Conservation (phyloP, 2,113 vertebrate species). For the Pteropus alecto region DNA sequence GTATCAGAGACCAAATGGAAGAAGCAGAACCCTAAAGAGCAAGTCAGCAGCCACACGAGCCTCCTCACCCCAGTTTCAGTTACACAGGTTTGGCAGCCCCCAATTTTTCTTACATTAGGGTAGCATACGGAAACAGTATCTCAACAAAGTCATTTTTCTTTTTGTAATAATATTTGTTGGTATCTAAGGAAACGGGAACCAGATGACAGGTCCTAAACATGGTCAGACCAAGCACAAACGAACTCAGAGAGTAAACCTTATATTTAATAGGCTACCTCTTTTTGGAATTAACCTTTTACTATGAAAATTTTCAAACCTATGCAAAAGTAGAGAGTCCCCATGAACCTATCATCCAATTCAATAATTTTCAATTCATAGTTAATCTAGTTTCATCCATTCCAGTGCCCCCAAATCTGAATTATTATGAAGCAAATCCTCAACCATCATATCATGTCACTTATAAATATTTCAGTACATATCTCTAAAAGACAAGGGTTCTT, state of each 20-base stretch:
- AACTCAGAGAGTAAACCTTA: not conserved
- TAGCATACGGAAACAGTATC: constrained; percentile 21
- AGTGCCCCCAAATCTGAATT: not conserved
- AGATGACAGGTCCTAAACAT: constrained; percentile 11
- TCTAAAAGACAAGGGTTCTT: not conserved
- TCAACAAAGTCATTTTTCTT: constrained; percentile 54
- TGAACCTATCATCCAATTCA: not conserved
- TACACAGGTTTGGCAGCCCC: constrained; percentile 60
- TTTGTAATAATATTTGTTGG: constrained; percentile 63
- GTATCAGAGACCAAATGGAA: constrained; percentile 14
- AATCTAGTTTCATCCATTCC: not conserved
- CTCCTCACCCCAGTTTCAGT: constrained; percentile 30
- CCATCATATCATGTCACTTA: not conserved
- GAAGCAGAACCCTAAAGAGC: not conserved
- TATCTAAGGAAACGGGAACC: constrained; percentile 53
- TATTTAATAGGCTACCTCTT: not conserved
- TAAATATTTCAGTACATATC: not conserved
- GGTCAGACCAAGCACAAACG: not conserved
- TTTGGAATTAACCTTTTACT: not conserved
- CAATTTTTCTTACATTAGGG: not conserved
- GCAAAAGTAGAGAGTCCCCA: not conserved
- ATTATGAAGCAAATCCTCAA: not conserved
- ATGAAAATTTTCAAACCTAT: not conserved
- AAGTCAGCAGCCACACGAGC: constrained; percentile 45
- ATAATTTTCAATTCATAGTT: not conserved